Percentiles rank a stretch among this genome's conserved stretches.
These are phyloP conservation scores for Ophioderma brevispina DNA, from an alignment of 35 echinoderm and acorn worm genomes.

Conservation along the genomic window DNA sequence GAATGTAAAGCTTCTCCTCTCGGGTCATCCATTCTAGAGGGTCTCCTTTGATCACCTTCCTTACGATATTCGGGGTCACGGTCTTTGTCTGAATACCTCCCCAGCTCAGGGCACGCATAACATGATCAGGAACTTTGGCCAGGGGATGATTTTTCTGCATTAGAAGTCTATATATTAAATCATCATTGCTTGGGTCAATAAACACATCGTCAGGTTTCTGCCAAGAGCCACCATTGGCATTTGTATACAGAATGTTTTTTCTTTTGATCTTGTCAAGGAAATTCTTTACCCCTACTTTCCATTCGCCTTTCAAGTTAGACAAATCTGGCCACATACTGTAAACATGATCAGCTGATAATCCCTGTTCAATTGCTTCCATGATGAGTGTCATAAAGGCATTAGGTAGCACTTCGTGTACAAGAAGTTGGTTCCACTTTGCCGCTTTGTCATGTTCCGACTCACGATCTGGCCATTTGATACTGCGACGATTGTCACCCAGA, in stretches of 20 bases:
- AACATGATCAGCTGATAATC: constrained; percentile 19
- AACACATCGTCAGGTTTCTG: constrained; percentile 32
- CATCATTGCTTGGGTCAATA: constrained; percentile 5
- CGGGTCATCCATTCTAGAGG: constrained; percentile 15
- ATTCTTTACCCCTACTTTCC: constrained; percentile 41
- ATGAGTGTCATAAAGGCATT: constrained; percentile 47
- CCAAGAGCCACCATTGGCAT: constrained; percentile 38
- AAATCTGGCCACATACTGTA: constrained; percentile 75
- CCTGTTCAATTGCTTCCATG: constrained; percentile 23
- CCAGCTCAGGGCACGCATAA: background rate
- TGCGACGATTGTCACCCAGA: constrained; percentile 64
- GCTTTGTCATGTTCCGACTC: constrained; percentile 65
- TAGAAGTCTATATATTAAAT: constrained; percentile 29
- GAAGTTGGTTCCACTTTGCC: constrained; percentile 74
- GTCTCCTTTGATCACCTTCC: background rate
- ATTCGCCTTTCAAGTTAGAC: constrained; percentile 14
- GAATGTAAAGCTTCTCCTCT: constrained; percentile 35
- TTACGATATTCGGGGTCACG: constrained; percentile 33
- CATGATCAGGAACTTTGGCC: constrained; percentile 7
- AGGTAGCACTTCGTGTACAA: constrained; percentile 68
- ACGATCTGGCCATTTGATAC: constrained; percentile 76
- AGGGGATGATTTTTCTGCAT: background rate
- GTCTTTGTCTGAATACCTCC: background rate
- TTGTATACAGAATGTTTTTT: constrained; percentile 60
- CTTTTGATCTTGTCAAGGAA: constrained; percentile 48